Base-by-base conservation (phyloP, 1,140 invertebrate species). In the Drosophila insularis region DNA sequence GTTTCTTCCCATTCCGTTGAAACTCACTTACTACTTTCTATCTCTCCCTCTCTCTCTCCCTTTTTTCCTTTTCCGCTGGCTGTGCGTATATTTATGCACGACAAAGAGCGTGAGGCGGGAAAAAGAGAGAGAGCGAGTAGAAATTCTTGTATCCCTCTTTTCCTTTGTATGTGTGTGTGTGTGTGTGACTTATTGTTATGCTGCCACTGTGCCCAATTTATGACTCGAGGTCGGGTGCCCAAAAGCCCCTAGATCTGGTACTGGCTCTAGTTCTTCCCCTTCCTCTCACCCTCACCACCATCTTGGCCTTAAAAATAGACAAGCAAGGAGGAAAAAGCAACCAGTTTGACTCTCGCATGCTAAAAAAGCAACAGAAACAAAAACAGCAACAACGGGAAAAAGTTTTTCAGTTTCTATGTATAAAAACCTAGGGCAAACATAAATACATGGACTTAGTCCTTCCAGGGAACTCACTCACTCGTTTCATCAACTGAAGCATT, bases 101-200 rank as follows among this genome's bases (percentile, higher is more conserved):
- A 58, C 67, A 71, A 31, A 53, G 60, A 62, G 70, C n/a, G 19
- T 7, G n/a, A 31, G 13, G n/a, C 21, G 11, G n/a, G 13, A 53
- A 61, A n/a, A 7, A 2, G 7, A 19, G 2, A 19, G 19, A 62
- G 43, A 39, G 64, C 4, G 19, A 2, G 23, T 14, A 32, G 60
- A 62, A 43, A 62, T 27, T 31, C 53, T 39, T 64, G 23, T 66
- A 64, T 66, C 14, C 55, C 35, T 27, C 27, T 27, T 27, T 27
- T 3, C 4, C 35, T n/a, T 17, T 78, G 31, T 60, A 1, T 31
- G 4, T 61, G 56, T 60, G 63, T 17, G 39, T 68, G 61, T 89
- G 68, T 73, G 68, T 78, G 55, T 82, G 76, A 86, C 81, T 90
- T 90, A 90, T 90, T 90, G 87, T 90, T 90, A 90, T 90, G 87